Conservation (phyloP, 2,113 vertebrate species). For the Synchiropus splendidus region DNA sequence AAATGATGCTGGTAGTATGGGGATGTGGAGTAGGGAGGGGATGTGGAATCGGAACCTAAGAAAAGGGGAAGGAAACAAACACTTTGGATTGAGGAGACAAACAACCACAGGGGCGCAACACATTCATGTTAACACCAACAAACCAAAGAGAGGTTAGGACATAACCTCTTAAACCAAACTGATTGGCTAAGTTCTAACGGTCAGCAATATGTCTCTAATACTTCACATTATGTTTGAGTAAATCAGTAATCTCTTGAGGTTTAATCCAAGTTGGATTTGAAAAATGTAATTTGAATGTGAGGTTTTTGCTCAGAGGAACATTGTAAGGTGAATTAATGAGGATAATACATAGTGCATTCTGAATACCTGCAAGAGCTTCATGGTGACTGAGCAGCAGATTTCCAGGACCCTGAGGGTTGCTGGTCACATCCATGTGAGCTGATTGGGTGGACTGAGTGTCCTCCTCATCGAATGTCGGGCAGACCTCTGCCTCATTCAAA, state of each 20-base stretch:
- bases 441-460: slow-evolving; percentile 69
- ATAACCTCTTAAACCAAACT: too few relatives aligned
- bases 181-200: too few relatives aligned
- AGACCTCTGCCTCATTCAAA: slow-evolving; percentile 75
- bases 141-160: slow-evolving; percentile 4
- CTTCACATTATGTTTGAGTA: too few relatives aligned
- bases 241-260: too few relatives aligned
- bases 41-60: slow-evolving; percentile 68
- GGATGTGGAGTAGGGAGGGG: slow-evolving; percentile 59
- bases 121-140: slow-evolving; percentile 30
- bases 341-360: background rate
- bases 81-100: slow-evolving; percentile 38
- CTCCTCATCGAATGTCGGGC: slow-evolving; percentile 80
- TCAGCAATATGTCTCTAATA: too few relatives aligned
- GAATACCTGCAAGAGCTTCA: slow-evolving; percentile 77
- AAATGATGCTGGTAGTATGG: slow-evolving; percentile 50
- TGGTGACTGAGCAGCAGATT: slow-evolving; percentile 82
- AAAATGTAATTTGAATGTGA: too few relatives aligned
- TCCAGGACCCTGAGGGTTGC: slow-evolving; percentile 67
- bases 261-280: too few relatives aligned
- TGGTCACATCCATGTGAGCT: slow-evolving; percentile 61
- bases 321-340: too few relatives aligned
- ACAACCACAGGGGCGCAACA: slow-evolving; percentile 23
- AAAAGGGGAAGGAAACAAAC: slow-evolving; percentile 45
- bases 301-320: too few relatives aligned